Conservation (phyloP, 2,888 invertebrate genomes). For the Luffia ferchaultella region DNA sequence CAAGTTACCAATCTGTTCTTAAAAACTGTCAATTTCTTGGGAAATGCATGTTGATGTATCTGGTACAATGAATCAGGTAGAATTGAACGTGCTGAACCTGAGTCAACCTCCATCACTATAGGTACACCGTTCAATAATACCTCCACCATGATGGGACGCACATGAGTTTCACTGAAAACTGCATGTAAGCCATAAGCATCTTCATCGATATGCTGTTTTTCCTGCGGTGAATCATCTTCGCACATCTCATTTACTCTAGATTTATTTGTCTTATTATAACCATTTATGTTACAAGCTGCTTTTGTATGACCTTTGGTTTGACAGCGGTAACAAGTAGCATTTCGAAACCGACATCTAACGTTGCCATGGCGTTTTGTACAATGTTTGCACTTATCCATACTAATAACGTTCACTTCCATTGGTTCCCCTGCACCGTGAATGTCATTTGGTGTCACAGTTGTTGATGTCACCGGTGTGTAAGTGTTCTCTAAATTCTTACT, state of each 20-base stretch:
- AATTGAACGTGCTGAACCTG: slow-evolving; percentile 7
- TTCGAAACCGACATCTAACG: slow-evolving; percentile 6
- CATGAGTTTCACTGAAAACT: not conserved
- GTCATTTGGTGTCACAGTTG: not conserved
- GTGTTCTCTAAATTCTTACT: not conserved
- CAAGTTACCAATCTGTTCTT: slow-evolving; percentile 8
- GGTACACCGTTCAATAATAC: slow-evolving; percentile 6
- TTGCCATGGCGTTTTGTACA: slow-evolving; percentile 4
- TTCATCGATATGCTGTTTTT: not conserved
- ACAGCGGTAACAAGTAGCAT: slow-evolving; percentile 8
- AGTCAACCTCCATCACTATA: slow-evolving; percentile 9
- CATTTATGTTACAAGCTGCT: slow-evolving; percentile 5
- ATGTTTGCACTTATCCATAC: slow-evolving; percentile 4
- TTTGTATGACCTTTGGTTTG: slow-evolving; percentile 8
- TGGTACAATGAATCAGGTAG: slow-evolving; percentile 5
- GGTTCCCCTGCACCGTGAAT: not conserved
- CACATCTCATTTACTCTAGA: slow-evolving; percentile 5
- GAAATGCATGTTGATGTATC: slow-evolving; percentile 4
- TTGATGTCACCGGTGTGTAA: not conserved
- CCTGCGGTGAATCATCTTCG: not conserved
- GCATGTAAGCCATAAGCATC: slow-evolving; percentile 3
- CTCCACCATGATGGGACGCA: slow-evolving; percentile 3
- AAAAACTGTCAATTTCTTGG: slow-evolving; percentile 1
- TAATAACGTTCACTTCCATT: slow-evolving; percentile 7
- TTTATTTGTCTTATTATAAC: not conserved